Base-by-base conservation (phyloP, 2,797 vertebrate genomes). In the Champsocephalus gunnari region DNA sequence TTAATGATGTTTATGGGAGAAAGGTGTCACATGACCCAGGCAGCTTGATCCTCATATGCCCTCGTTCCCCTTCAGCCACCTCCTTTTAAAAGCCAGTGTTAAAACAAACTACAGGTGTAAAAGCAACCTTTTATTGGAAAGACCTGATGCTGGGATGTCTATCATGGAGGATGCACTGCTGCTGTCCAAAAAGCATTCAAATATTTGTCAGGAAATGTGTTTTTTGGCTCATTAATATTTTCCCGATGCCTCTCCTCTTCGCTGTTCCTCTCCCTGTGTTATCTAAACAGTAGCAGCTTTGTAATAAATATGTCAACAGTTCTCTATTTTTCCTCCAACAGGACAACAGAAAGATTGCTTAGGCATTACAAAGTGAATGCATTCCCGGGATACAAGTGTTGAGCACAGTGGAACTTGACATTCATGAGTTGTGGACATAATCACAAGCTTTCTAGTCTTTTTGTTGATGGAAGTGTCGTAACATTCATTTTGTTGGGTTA, bases 401-500 rank as follows among this genome's bases (percentile, higher is more conserved):
- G 73, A 77, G 74, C 47, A 66, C 38, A 54, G 73, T 71, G 44
- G 68, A 74, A 87, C 65, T 78, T 81, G 75, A 71, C 73, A 80
- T 84, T 85, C 75, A 85, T 77, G 79, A 81, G 77, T 79, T 73
- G 69, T 68, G 49, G 54, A 86, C 77, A 43, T 64, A 72, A 70
- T 48, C 73, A 77, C 56, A 64, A 53, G 28, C 28, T n/a, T 54
- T 59, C 56, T 80, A n/a, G 87, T 84, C 68, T 60, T 45, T 73
- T 24, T 75, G 50, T 58, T 68, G 85, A 77, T 62, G 45, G 17
- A 82, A 73, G 71, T 24, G 38, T 58, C 16, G 49, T 44, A 12
- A 3, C 0, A 34, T 14, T 47, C 34, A 7, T 50, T 63, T 54
- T 43, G 11, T 5, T 19, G 59, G 48, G 62, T 66, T 41, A 43